These are phyloP conservation scores for Pocota personata DNA, from an alignment of 2,888 invertebrate genomes.

Conservation along the genomic window DNA sequence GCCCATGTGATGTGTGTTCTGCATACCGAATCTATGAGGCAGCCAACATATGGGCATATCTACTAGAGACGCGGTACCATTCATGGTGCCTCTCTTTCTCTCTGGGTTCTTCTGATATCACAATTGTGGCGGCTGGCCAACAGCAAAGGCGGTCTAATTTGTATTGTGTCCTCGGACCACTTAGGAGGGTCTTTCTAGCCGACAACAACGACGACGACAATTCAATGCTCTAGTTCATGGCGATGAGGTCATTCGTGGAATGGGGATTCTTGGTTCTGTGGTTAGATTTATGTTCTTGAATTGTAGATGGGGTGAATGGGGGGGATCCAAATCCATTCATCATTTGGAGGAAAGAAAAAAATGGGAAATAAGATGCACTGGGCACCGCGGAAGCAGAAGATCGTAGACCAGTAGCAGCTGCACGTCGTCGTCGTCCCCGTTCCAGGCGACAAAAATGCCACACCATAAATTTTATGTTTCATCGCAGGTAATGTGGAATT, in stretches of 20 bases:
- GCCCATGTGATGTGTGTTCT: conserved; percentile 65
- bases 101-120: conserved; percentile 51
- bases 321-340: conserved; percentile 73
- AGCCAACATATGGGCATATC: conserved; percentile 59
- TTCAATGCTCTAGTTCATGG: conserved; percentile 62
- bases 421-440: background rate
- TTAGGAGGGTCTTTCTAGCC: conserved; percentile 44
- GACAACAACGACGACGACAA: conserved; percentile 29
- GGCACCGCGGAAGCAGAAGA: conserved; percentile 31
- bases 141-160: conserved; percentile 67
- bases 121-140: conserved; percentile 33
- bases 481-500: conserved; percentile 28
- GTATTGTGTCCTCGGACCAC: conserved; percentile 70
- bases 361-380: conserved; percentile 43
- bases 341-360: conserved; percentile 57
- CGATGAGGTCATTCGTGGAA: conserved; percentile 57
- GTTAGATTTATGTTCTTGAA: conserved; percentile 56
- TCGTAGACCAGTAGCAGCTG: conserved; percentile 36
- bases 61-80: conserved; percentile 60
- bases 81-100: conserved; percentile 39
- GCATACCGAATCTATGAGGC: conserved; percentile 66
- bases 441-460: conserved; percentile 58
- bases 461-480: conserved; percentile 61
- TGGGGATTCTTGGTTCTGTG: conserved; percentile 24
- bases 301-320: conserved; percentile 31